phyloP scores from a whole-genome alignment of 2,113 vertebrate species.

The Galbula dea region DNA sequence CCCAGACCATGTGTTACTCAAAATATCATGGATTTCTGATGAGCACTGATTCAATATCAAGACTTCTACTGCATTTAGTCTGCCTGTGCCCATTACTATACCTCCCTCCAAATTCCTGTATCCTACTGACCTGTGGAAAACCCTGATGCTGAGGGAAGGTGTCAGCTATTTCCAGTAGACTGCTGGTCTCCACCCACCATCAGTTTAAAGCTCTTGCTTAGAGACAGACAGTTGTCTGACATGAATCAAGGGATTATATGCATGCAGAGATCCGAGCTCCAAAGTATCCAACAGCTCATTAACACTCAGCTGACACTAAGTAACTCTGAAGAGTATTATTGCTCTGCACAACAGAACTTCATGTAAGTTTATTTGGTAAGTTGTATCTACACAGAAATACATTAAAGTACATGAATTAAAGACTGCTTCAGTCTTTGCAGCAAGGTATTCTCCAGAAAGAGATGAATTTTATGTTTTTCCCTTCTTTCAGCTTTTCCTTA shows the following conservation, averaged over 20 bases:
- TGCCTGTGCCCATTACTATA: neutral
- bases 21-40: neutral
- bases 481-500: neutral
- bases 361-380: constrained; percentile 29
- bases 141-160: neutral
- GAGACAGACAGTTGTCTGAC: neutral
- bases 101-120: neutral
- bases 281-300: neutral
- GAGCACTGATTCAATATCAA: neutral
- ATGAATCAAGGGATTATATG: neutral
- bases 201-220: neutral
- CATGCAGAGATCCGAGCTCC: neutral
- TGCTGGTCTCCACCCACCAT: neutral
- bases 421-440: neutral
- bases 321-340: neutral
- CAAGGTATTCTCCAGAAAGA: neutral
- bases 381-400: constrained; percentile 26
- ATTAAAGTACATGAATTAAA: neutral
- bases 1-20: neutral
- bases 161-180: neutral
- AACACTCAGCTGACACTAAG: neutral
- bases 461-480: neutral
- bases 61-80: neutral
- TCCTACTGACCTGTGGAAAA: neutral
- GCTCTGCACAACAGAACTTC: constrained; percentile 54